These are phyloP conservation scores for Pipra filicauda DNA, from an alignment of 2,113 vertebrate species.

Conservation along the genomic window DNA sequence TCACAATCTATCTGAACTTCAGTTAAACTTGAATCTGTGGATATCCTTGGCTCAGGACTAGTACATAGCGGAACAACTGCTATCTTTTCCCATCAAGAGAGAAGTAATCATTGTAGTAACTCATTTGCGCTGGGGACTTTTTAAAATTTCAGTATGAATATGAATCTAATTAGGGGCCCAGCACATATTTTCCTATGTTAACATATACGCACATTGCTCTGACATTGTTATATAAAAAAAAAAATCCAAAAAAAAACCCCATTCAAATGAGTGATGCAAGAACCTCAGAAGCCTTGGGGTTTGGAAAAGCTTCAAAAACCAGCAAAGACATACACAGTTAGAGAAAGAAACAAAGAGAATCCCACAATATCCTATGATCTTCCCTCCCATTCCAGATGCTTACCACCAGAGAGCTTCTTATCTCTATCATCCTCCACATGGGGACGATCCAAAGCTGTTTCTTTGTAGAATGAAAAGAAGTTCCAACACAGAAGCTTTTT, in stretches of 20 bases:
- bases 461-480: background rate
- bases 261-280: conserved; percentile 19
- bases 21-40: background rate
- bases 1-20: background rate
- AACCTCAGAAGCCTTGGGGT: conserved; percentile 38
- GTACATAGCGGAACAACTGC: background rate
- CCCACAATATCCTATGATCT: conserved; percentile 55
- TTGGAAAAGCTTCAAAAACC: conserved; percentile 55
- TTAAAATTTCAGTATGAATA: conserved; percentile 5
- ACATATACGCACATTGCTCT: conserved; percentile 2
- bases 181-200: conserved; percentile 1
- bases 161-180: conserved; percentile 38
- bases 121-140: background rate
- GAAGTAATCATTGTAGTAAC: background rate
- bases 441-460: background rate
- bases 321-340: background rate
- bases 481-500: background rate
- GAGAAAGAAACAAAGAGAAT: conserved; percentile 51
- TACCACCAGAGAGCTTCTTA: conserved; percentile 29
- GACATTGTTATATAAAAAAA: background rate
- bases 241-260: background rate
- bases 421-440: conserved; percentile 18
- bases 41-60: conserved; percentile 10
- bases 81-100: conserved; percentile 9
- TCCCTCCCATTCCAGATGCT: conserved; percentile 43